Percentiles rank a stretch among this genome's conserved stretches.
Evolutionary conservation across 1,140 invertebrate species (phyloP).

Genomic region (Drosophila elegans): DNA sequence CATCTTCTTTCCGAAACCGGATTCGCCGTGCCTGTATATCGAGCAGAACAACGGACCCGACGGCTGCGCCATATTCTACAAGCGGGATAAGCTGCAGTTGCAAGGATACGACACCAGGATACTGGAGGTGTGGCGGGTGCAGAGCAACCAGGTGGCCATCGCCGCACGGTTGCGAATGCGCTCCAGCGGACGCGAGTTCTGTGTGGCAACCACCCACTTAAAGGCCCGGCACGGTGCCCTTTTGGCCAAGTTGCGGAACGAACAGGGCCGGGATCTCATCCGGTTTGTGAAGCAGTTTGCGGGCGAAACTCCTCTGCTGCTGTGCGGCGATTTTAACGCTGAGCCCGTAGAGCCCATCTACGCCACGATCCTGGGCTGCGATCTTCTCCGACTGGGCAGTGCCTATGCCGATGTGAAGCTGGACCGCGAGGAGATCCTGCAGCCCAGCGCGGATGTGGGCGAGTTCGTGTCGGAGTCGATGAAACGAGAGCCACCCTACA

Average conservation of each 20-base stretch:
- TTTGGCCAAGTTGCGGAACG: constrained; percentile 89
- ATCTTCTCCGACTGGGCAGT: constrained; percentile 85
- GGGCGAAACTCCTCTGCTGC: constrained; percentile 87
- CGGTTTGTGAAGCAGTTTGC: constrained; percentile 87
- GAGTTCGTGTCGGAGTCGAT: constrained; percentile 71
- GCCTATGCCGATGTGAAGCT: constrained; percentile 85
- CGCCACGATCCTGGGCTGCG: constrained; percentile 86
- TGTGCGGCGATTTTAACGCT: constrained; percentile 93
- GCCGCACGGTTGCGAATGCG: constrained; percentile 86
- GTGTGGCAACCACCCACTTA: constrained; percentile 90
- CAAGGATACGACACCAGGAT: constrained; percentile 87
- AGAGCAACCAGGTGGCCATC: constrained; percentile 91
- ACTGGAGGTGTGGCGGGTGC: constrained; percentile 89
- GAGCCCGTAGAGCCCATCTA: constrained; percentile 91
- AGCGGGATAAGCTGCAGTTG: constrained; percentile 88
- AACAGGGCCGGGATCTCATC: constrained; percentile 91
- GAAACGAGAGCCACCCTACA: constrained; percentile 89
- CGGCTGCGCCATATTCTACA: constrained; percentile 92
- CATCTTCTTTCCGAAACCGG: constrained; percentile 91
- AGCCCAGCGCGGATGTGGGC: constrained; percentile 34
- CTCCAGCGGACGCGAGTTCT: constrained; percentile 87
- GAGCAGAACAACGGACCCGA: constrained; percentile 91
- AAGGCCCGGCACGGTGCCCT: constrained; percentile 90
- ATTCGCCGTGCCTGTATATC: constrained; percentile 92
- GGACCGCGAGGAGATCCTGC: constrained; percentile 37